Base-by-base conservation (phyloP, 2,113 vertebrate genomes). In the Dasypus novemcinctus region DNA sequence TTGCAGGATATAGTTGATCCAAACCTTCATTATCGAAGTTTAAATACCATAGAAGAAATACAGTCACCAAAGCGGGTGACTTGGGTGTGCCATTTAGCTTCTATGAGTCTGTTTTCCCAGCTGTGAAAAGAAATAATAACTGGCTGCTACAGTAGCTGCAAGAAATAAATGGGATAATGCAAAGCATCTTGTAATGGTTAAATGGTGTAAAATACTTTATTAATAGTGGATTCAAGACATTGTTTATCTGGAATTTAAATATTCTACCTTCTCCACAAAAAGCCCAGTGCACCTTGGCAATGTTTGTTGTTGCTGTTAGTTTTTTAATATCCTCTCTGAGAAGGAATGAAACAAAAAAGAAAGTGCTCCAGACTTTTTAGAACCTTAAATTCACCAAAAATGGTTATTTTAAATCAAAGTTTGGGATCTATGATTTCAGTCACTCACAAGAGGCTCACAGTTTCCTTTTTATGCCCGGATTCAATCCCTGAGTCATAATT, bases 391-490 rank as follows among this genome's bases (percentile, higher is more conserved):
- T 14, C 78, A 93, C 31, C 52, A 52, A 95, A 95, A 88, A 54
- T 76, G 33, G 29, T 83, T 71, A 61, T 81, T 91, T 86, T 72
- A 33, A 91, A 84, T 79, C 43, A 87, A 86, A 36, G 13, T 91
- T 76, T 84, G 27, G 59, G 61, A 15, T 41, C 85, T 86, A 33
- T 79, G 31, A 54, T 89, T 87, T 96, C 91, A 97, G 86, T 80
- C 68, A 94, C 93, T 93, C n/a, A 63, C 66, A 41, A 83, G 64
- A 89, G 74, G 23, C 41, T 78, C 52, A 63, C 38, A 79, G 43
- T 76, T 88, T 68, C n/a, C 27, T 93, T 95, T 75, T 90, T 49
- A 64, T 92, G 33, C 20, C n/a, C 23, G 72, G 69, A 83, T 66
- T 95, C 71, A 89, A 88, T 88, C 33, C 57, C 64, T 36, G 82